Evolutionary conservation across 2,797 vertebrate species (phyloP).

Genomic region (Kryptopterus vitreolus): DNA sequence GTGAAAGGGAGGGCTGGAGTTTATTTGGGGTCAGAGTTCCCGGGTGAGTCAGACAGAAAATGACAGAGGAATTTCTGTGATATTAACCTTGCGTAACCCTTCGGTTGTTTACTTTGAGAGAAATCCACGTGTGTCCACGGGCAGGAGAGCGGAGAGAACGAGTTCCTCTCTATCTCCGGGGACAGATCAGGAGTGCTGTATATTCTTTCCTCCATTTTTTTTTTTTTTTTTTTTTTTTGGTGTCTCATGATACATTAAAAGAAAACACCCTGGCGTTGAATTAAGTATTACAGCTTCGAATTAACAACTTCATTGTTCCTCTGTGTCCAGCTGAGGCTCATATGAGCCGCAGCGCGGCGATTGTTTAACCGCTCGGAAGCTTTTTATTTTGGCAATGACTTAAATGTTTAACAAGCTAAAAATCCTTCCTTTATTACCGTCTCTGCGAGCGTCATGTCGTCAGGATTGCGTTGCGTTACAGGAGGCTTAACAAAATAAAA

Average conservation of each 20-base stretch:
- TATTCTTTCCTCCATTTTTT: background rate
- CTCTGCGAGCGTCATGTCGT: background rate
- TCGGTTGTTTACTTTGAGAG: conserved; percentile 39
- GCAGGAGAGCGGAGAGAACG: conserved; percentile 21
- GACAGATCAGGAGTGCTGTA: conserved; percentile 6
- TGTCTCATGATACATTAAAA: conserved; percentile 9
- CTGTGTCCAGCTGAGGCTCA: conserved; percentile 7
- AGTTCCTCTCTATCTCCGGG: background rate
- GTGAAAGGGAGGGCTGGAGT: conserved; percentile 56
- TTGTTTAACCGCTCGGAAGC: conserved; percentile 63
- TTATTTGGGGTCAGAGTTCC: conserved; percentile 50
- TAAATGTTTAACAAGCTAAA: background rate
- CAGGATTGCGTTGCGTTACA: conserved; percentile 1
- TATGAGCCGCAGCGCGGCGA: conserved; percentile 61
- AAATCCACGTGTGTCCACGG: conserved; percentile 32
- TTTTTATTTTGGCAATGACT: conserved; percentile 58
- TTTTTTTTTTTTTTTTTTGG: background rate
- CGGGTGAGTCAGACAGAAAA: conserved; percentile 30
- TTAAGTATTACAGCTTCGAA: background rate
- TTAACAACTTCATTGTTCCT: conserved; percentile 3
- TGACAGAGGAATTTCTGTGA: conserved; percentile 12
- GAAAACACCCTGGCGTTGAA: background rate
- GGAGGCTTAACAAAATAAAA: background rate
- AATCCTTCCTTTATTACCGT: background rate
- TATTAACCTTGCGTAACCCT: conserved; percentile 26